phyloP scores from a whole-genome alignment of 2,888 invertebrate species.

The Latrodectus hesperus region DNA sequence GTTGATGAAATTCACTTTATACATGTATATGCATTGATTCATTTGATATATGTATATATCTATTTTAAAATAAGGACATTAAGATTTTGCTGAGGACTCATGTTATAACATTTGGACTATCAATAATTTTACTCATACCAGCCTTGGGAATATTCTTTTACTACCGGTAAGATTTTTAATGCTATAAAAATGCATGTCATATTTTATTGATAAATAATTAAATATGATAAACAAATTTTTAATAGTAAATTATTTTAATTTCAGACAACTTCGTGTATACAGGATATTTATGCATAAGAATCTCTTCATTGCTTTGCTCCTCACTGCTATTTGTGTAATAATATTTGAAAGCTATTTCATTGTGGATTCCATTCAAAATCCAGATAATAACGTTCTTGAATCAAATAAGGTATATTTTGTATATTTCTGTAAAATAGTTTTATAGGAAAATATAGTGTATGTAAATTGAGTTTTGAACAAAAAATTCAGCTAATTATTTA shows the following conservation, averaged over 20 bases:
- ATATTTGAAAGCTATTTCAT: conserved; percentile 61
- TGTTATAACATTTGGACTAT: conserved; percentile 61
- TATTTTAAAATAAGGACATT: conserved; percentile 32
- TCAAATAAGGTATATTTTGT: conserved; percentile 30
- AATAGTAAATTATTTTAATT: background rate
- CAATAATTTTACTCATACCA: conserved; percentile 72
- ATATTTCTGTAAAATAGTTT: too few relatives aligned
- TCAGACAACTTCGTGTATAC: conserved; percentile 53
- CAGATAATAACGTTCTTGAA: conserved; percentile 40
- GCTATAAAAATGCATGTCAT: background rate
- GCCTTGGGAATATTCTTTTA: conserved; percentile 74
- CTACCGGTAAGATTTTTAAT: conserved; percentile 73
- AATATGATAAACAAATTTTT: background rate
- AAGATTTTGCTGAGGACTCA: conserved; percentile 50
- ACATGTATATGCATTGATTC: background rate
- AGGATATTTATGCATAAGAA: conserved; percentile 77
- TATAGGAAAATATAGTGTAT: too few relatives aligned
- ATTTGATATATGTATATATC: background rate
- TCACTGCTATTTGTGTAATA: conserved; percentile 73
- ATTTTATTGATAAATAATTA: background rate
- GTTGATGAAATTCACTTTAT: too few relatives aligned
- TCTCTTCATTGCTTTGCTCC: conserved; percentile 77
- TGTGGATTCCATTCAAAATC: conserved; percentile 49
- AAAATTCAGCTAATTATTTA: too few relatives aligned
- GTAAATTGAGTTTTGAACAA: too few relatives aligned